These are phyloP conservation scores for Bombycilla garrulus DNA, from an alignment of 2,113 vertebrate species.

Conservation along the genomic window DNA sequence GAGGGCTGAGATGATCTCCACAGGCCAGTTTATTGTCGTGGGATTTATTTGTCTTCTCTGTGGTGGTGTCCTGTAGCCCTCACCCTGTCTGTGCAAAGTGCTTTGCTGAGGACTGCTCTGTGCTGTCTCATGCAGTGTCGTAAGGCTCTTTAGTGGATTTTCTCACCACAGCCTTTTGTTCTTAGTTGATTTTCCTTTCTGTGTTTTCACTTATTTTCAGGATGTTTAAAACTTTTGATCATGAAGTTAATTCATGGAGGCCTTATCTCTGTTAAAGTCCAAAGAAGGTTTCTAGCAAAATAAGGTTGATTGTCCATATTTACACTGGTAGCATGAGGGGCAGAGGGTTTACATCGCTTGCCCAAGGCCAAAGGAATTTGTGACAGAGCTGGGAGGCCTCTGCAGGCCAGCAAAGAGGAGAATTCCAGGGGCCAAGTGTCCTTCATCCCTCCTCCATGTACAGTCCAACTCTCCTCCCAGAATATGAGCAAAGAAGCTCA, in stretches of 20 bases:
- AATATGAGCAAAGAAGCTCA: neutral
- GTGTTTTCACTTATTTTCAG: neutral
- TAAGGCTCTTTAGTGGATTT: neutral
- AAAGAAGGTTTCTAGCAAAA: neutral
- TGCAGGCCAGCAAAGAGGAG: neutral
- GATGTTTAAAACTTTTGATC: neutral
- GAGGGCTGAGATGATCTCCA: neutral
- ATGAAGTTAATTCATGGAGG: neutral
- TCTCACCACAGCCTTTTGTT: neutral
- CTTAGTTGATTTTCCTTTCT: neutral
- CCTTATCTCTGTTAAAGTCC: neutral
- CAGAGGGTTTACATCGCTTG: neutral
- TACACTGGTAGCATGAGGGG: neutral
- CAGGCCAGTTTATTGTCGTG: neutral
- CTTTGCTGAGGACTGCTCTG: neutral
- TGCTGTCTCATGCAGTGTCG: neutral
- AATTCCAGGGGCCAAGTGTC: neutral
- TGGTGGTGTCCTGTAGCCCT: constrained; percentile 29
- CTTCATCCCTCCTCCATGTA: neutral
- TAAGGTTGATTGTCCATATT: neutral
- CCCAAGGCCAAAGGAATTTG: neutral
- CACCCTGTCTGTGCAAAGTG: neutral
- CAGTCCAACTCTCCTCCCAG: neutral
- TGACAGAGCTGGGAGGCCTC: neutral
- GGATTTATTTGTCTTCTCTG: neutral